Evolutionary conservation across 2,113 vertebrate species (phyloP).

Genomic region (Trinectes maculatus): DNA sequence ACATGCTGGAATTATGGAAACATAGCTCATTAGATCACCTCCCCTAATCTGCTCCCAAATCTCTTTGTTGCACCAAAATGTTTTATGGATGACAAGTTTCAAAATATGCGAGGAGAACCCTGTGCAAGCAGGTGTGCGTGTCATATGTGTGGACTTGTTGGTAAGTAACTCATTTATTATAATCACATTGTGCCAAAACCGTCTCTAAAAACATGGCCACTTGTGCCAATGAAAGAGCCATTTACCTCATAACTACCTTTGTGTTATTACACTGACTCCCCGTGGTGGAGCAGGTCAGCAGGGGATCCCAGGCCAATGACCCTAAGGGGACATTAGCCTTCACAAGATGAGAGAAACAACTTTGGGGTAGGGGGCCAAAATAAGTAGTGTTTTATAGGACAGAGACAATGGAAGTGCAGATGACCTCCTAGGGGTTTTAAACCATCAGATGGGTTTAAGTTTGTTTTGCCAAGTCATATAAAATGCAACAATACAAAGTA

Average conservation of each 20-base stretch:
- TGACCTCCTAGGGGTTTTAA: conserved; percentile 54
- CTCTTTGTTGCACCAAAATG: not conserved
- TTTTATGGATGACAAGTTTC: not conserved
- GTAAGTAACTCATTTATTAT: conserved; percentile 22
- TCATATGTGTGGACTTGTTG: conserved; percentile 6
- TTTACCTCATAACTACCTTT: conserved; percentile 38
- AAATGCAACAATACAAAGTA: conserved; percentile 26
- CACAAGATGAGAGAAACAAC: conserved; percentile 69
- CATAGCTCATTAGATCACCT: not conserved
- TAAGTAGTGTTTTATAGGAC: conserved; percentile 61
- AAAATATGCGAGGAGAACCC: too few relatives aligned
- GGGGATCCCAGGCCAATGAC: conserved; percentile 52
- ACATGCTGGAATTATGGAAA: not conserved
- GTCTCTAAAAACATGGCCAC: conserved; percentile 16
- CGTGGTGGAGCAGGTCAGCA: conserved; percentile 42
- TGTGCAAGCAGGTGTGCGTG: not conserved
- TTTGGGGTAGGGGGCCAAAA: conserved; percentile 62
- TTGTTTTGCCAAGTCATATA: conserved; percentile 54
- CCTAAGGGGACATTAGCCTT: conserved; percentile 67
- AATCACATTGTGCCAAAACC: not conserved
- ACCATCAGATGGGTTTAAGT: conserved; percentile 52
- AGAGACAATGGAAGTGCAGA: conserved; percentile 60
- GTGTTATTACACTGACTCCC: conserved; percentile 58
- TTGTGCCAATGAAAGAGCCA: conserved; percentile 31
- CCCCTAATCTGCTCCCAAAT: not conserved